phyloP scores from a whole-genome alignment of 2,888 invertebrate species.

The Xanthia icteritia region DNA sequence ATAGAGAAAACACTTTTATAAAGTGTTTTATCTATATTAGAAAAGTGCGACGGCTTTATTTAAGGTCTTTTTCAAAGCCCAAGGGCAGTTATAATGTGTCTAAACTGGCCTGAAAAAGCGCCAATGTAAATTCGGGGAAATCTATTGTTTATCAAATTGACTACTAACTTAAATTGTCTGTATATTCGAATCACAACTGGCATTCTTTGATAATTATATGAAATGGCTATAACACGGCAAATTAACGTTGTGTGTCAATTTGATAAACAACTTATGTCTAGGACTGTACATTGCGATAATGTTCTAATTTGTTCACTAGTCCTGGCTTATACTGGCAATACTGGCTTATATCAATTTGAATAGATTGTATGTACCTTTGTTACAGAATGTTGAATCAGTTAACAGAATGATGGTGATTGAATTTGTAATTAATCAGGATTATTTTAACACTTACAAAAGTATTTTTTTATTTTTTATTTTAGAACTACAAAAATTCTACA shows the following conservation, averaged over 20 bases:
- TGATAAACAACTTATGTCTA: too few relatives aligned
- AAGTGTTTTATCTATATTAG: background rate
- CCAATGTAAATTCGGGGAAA: background rate
- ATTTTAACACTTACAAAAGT: background rate
- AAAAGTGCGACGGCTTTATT: background rate
- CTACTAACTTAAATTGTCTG: background rate
- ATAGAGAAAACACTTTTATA: background rate
- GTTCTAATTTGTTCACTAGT: too few relatives aligned
- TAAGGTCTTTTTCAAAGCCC: background rate
- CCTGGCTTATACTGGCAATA: too few relatives aligned
- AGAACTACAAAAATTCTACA: background rate
- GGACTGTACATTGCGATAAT: too few relatives aligned
- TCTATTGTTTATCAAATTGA: too few relatives aligned
- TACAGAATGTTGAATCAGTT: too few relatives aligned
- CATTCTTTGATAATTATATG: background rate
- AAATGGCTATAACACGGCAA: background rate
- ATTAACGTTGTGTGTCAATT: background rate
- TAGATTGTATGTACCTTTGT: too few relatives aligned
- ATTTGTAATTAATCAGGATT: background rate
- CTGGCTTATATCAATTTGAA: too few relatives aligned
- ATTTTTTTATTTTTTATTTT: background rate
- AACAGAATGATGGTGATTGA: background rate
- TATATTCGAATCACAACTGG: background rate
- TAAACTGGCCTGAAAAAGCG: background rate
- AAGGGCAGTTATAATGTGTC: too few relatives aligned